Evolutionary conservation across 2,888 invertebrate genomes (phyloP), one percentile per base, ranked within the genome.

Genomic region (Agrochola macilenta): DNA sequence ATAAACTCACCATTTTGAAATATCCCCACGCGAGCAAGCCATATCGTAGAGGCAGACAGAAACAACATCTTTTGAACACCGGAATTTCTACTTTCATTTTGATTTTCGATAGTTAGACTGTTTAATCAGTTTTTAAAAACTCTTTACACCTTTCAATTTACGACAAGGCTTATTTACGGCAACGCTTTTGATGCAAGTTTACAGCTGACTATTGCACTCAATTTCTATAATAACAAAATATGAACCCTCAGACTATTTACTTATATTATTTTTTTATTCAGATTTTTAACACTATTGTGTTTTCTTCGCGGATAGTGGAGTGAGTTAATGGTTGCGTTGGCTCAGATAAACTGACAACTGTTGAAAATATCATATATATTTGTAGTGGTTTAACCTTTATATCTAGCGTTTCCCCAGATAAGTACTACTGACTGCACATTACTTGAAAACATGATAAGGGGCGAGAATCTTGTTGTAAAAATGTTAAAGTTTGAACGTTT

Each of bases 21-120:
- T 89, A 90, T 61, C 92, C 93, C 77, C 93, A 92, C 35, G 90
- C 79, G 17, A 94, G 82, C 54, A 94, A 90, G 9, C 95, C 94
- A 70, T 89, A 87, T 17, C 94, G 87, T 26, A 94, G 74, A 5
- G 94, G 94, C 0, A 94, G 11, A 69, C 93, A 94, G 39, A 87
- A 88, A 61, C 92, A 93, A 69, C 94, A 94, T 71, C 93, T 88
- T 39, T 77, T 88, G 57, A 89, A 93, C 66, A 91, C 91, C 0
- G 94, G 94, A 69, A 84, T 39, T 57, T 84, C 60, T 12, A 61
- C 43, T 63, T 68, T 63, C 81, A 79, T 79, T 57, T 57, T 68
- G 49, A 43, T 57, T 26, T 54, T 30, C 4, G 4, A 20, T 30
- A 52, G 1, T 5, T 14, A 14, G 14, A 39, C 20, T 12, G 23